Evolutionary conservation across 2,888 invertebrate species (phyloP).

Genomic region (Eustalomyia histrio): DNA sequence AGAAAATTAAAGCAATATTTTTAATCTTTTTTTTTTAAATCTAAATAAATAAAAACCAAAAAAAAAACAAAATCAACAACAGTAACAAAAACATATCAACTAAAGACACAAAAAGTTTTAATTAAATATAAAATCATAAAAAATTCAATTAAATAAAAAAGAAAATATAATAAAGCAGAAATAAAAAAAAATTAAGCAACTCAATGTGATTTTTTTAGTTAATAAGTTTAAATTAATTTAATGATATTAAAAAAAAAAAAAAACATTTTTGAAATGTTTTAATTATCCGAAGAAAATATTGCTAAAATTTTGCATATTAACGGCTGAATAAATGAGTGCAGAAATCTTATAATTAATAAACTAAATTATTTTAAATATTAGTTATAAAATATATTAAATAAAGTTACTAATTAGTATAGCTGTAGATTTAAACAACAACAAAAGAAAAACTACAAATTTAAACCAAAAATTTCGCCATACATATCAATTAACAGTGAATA

Average conservation of each 20-base stretch:
- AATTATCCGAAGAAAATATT: slow-evolving; percentile 21
- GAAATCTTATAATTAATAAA: slow-evolving; percentile 58
- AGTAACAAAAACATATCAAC: slow-evolving; percentile 56
- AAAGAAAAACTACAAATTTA: slow-evolving; percentile 29
- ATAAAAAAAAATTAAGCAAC: slow-evolving; percentile 73
- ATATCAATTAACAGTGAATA: slow-evolving; percentile 61
- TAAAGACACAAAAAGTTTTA: slow-evolving; percentile 53
- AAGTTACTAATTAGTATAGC: slow-evolving; percentile 27
- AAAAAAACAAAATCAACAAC: slow-evolving; percentile 21
- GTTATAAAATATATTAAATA: slow-evolving; percentile 39
- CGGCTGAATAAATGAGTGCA: slow-evolving; percentile 65
- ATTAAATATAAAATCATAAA: slow-evolving; percentile 5
- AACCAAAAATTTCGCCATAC: slow-evolving; percentile 50
- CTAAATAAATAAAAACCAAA: slow-evolving; percentile 7
- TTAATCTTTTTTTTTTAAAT: slow-evolving; percentile 28
- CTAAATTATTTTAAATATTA: slow-evolving; percentile 59
- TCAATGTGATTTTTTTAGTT: slow-evolving; percentile 77
- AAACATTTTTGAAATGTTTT: slow-evolving; percentile 55
- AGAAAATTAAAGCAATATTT: slow-evolving; percentile 60
- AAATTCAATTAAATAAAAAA: slow-evolving; percentile 25
- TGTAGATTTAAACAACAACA: background rate
- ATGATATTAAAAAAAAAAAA: background rate
- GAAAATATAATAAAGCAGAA: slow-evolving; percentile 29
- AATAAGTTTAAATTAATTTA: slow-evolving; percentile 69
- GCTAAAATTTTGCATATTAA: slow-evolving; percentile 23